Conservation (phyloP, 2,888 invertebrate genomes). For the Philereme vetulata region DNA sequence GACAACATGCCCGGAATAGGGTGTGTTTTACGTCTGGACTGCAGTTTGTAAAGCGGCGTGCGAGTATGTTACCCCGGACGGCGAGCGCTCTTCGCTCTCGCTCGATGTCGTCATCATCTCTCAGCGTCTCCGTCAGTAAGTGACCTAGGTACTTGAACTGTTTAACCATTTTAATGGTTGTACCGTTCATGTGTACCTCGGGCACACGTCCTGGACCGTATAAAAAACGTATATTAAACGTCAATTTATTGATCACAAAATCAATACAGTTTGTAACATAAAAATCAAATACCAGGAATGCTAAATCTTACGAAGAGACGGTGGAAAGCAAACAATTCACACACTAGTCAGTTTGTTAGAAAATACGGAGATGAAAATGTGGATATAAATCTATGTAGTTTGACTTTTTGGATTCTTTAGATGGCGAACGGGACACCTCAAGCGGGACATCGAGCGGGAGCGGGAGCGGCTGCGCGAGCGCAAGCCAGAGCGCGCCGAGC, state of each 20-base stretch:
- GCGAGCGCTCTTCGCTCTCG: too few relatives aligned
- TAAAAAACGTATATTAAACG: too few relatives aligned
- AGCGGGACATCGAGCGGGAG: constrained; percentile 79
- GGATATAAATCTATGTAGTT: constrained; percentile 56
- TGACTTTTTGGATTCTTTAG: constrained; percentile 80
- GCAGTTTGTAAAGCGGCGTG: too few relatives aligned
- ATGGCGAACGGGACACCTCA: constrained; percentile 77
- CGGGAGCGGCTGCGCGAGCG: constrained; percentile 78
- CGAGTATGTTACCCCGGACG: too few relatives aligned
- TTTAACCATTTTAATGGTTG: too few relatives aligned
- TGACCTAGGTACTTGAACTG: too few relatives aligned
- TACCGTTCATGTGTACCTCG: too few relatives aligned
- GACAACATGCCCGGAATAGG: too few relatives aligned
- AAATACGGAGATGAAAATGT: constrained; percentile 34
- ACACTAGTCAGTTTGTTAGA: constrained; percentile 36
- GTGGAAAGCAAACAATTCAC: constrained; percentile 43
- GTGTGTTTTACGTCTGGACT: too few relatives aligned
- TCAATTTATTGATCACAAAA: constrained; percentile 67
- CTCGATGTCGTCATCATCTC: too few relatives aligned
- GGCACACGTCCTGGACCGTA: too few relatives aligned
- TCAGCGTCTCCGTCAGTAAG: too few relatives aligned
- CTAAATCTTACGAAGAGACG: constrained; percentile 50
- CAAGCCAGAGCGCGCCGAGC: constrained; percentile 77
- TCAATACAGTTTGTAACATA: constrained; percentile 61
- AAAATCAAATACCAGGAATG: constrained; percentile 68